A percentile compares a stretch with the other conserved stretches of the same genome.
Evolutionary conservation across 2,797 vertebrate genomes (phyloP).

Genomic region (Platalea minor): DNA sequence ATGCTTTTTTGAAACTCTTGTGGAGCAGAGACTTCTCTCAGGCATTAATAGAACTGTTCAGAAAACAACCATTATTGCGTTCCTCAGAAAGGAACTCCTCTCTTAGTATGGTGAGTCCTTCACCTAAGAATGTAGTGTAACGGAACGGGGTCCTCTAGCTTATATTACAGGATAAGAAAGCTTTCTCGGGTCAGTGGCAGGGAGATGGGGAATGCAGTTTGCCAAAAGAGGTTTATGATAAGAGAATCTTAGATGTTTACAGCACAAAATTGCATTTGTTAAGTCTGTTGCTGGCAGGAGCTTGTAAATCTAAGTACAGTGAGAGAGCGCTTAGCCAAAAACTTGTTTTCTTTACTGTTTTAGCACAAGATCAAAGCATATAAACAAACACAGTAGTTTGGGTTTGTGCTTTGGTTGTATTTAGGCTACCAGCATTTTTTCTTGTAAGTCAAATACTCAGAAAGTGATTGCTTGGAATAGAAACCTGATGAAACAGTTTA

Average conservation of each 20-base stretch:
- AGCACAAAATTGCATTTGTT: background rate
- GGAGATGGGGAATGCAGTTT: background rate
- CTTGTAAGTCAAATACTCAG: background rate
- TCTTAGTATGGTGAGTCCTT: background rate
- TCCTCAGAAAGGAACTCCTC: background rate
- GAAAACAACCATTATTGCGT: background rate
- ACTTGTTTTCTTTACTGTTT: conserved; percentile 14
- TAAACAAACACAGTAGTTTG: conserved; percentile 6
- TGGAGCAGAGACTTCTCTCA: background rate
- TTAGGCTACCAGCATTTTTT: background rate
- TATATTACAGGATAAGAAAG: background rate
- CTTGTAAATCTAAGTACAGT: conserved; percentile 15
- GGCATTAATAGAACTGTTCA: background rate
- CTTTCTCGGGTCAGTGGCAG: background rate
- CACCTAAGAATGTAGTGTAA: background rate
- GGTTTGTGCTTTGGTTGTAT: background rate
- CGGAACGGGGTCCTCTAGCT: background rate
- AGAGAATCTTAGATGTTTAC: background rate
- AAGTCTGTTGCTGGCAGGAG: conserved; percentile 24
- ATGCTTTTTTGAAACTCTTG: background rate
- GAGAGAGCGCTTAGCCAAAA: conserved; percentile 15
- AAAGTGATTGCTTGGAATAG: background rate
- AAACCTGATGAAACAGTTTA: background rate
- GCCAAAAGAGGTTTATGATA: background rate
- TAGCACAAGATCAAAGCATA: conserved; percentile 40